Base-by-base conservation (phyloP, 2,113 vertebrate genomes). In the Oenanthe melanoleuca region DNA sequence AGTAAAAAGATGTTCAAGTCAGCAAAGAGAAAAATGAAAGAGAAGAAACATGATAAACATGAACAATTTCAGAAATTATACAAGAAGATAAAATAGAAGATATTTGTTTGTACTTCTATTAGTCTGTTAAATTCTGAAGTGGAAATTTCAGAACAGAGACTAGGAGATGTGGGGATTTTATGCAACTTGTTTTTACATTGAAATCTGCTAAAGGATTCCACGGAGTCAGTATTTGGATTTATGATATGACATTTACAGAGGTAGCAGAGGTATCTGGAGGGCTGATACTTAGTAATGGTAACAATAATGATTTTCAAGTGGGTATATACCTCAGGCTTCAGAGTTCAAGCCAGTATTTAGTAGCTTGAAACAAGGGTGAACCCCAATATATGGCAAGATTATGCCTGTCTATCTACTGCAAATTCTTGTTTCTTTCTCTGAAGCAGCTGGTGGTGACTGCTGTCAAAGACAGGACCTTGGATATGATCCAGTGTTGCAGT, bases 381-480 rank as follows among this genome's bases (percentile, higher is more conserved):
- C 64, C 22, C 22, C 49, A 37, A 84, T 0, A 34, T 71, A 53
- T 84, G 56, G 44, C 60, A 81, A 91, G 61, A 84, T 93, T 78
- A 84, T 74, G 80, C 47, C 60, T 5, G 1, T 70, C 73, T 80
- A 91, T 77, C 77, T 95, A 85, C 49, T 70, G 50, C 42, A 92
- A 34, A 81, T 89, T 84, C 80, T 72, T 86, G 38, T 77, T 93
- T 50, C 82, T 90, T 84, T 91, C 80, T 87, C 70, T 89, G 84
- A 87, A 89, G 91, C 95, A 97, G 92, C 95, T 97, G 92, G 82
- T 91, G 55, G 74, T 80, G 80, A 86, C 86, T 95, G 86, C 95
- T 94, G 92, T 95, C 82, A 70, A 89, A 96, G 77, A 92, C 88
- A 95, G 83, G 95, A 93, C 92, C 64, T 94, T 94, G 92, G 86